phyloP scores from a whole-genome alignment of 2,888 invertebrate genomes.

The Monoplex corrugatus region DNA sequence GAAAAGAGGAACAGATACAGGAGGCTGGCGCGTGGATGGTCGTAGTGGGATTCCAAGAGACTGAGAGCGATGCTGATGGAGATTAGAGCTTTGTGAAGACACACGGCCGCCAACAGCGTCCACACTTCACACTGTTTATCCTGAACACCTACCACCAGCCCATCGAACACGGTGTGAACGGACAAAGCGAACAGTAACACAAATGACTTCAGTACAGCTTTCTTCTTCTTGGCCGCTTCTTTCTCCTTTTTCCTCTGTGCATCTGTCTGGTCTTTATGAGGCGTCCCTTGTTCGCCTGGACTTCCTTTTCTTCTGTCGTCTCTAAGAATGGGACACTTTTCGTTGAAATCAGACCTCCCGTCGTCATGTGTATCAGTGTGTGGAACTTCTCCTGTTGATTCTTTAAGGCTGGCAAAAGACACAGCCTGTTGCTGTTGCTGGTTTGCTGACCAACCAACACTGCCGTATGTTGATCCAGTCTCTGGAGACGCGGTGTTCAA shows the following conservation, averaged over 20 bases:
- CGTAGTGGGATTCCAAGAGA: constrained; percentile 72
- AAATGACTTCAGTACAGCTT: constrained; percentile 33
- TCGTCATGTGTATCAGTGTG: no score
- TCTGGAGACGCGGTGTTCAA: not conserved
- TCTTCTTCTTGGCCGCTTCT: not conserved
- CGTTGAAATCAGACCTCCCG: not conserved
- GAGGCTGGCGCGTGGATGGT: constrained; percentile 37
- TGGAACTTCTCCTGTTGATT: not conserved
- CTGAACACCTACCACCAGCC: constrained; percentile 54
- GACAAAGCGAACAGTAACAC: constrained; percentile 52
- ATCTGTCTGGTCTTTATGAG: not conserved
- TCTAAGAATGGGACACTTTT: not conserved
- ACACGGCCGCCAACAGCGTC: constrained; percentile 82
- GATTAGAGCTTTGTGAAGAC: constrained; percentile 84
- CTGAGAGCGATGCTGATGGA: constrained; percentile 84
- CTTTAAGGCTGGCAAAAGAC: not conserved
- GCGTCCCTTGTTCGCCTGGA: not conserved
- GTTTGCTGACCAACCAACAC: not conserved
- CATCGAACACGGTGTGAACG: constrained; percentile 56
- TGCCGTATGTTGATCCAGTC: not conserved
- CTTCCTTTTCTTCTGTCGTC: not conserved
- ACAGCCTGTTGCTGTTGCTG: not conserved
- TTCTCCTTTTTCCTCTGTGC: not conserved
- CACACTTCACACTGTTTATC: constrained; percentile 61
- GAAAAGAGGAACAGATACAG: constrained; percentile 58